Conservation (phyloP, 2,888 invertebrate genomes). For the Leistus spinibarbis region DNA sequence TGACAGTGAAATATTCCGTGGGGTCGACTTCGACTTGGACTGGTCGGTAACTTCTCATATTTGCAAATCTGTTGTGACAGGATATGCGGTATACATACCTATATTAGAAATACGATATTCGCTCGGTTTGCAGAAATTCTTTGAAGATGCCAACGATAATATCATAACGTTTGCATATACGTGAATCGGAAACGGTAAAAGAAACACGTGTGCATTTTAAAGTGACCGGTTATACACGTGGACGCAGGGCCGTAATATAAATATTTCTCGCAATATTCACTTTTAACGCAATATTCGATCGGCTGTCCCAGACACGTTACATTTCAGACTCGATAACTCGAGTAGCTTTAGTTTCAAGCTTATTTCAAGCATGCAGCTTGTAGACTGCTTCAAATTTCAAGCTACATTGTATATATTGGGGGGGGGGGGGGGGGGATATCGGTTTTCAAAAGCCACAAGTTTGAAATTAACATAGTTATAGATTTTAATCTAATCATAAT, state of each 20-base stretch:
- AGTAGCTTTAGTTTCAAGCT: no score
- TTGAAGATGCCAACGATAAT: neutral
- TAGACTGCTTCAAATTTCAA: no score
- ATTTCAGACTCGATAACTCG: no score
- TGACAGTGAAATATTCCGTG: slow-evolving; percentile 24
- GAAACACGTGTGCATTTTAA: neutral
- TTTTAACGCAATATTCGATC: neutral
- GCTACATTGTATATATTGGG: no score
- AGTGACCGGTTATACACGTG: neutral
- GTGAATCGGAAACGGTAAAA: neutral
- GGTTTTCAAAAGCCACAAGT: no score
- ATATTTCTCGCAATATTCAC: neutral
- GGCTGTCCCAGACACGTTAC: neutral
- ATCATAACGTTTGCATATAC: neutral
- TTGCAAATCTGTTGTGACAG: slow-evolving; percentile 31
- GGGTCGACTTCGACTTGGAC: no score
- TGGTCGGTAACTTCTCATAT: slow-evolving; percentile 32
- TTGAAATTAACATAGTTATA: no score
- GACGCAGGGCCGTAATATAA: neutral
- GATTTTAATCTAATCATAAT: no score
- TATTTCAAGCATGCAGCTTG: no score
- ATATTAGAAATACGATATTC: slow-evolving; percentile 13
- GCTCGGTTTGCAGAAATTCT: neutral
- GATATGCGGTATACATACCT: slow-evolving; percentile 25
- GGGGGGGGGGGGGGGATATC: no score